phyloP scores from a whole-genome alignment of 2,888 invertebrate genomes.

The Drosophila phalerata region DNA sequence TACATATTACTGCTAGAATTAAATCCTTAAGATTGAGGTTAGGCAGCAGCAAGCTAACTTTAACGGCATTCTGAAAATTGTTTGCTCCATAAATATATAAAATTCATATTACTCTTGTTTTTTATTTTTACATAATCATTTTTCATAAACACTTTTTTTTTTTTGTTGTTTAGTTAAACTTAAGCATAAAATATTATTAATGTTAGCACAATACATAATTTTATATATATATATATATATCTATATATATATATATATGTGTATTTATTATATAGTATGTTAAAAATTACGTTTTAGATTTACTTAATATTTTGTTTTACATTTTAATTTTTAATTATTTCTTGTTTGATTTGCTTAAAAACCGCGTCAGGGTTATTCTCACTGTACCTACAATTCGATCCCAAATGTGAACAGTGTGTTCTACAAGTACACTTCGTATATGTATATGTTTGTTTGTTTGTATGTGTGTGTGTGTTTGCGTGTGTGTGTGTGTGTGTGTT shows the following conservation, averaged over 20 bases:
- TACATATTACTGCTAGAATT: no score
- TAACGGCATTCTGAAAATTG: neutral
- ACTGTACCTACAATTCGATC: conserved; percentile 34
- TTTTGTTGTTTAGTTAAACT: conserved; percentile 43
- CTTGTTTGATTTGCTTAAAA: conserved; percentile 51
- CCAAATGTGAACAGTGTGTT: conserved; percentile 26
- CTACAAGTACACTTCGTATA: conserved; percentile 42
- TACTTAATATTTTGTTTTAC: conserved; percentile 17
- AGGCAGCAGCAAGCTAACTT: neutral
- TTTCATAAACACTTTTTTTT: conserved; percentile 56
- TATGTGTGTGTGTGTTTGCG: neutral
- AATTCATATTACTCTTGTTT: conserved; percentile 30
- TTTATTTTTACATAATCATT: conserved; percentile 64
- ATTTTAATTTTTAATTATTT: conserved; percentile 6
- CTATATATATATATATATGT: conserved; percentile 19
- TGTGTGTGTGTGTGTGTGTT: neutral
- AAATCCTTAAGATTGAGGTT: neutral
- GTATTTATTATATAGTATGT: conserved; percentile 24
- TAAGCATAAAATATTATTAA: conserved; percentile 60
- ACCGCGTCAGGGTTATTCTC: conserved; percentile 33
- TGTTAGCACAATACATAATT: conserved; percentile 60
- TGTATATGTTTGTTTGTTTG: neutral
- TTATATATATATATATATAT: conserved; percentile 25
- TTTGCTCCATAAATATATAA: neutral
- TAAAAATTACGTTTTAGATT: conserved; percentile 57